phyloP scores from a whole-genome alignment of 2,888 invertebrate species.

The Chrysotoxum bicinctum region DNA sequence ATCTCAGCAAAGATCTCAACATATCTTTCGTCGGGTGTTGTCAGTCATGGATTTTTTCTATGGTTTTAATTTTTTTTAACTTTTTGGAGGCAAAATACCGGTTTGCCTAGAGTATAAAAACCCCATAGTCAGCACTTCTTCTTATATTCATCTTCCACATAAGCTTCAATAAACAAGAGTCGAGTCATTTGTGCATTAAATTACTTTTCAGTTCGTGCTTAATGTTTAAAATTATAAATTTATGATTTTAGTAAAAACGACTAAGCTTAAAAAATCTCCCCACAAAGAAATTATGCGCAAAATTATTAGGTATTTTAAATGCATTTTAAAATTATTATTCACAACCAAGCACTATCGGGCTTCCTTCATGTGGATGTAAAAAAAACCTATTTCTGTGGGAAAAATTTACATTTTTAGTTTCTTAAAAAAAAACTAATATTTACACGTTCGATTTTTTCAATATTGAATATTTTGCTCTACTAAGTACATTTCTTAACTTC shows the following conservation, averaged over 20 bases:
- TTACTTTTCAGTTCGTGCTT: too few relatives aligned
- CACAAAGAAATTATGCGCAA: background rate
- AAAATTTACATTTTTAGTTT: background rate
- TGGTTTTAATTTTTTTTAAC: too few relatives aligned
- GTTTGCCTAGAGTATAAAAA: too few relatives aligned
- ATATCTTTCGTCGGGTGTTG: too few relatives aligned
- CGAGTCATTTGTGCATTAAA: too few relatives aligned
- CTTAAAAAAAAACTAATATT: constrained; percentile 53
- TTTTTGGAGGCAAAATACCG: too few relatives aligned
- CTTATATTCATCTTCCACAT: too few relatives aligned
- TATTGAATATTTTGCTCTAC: background rate
- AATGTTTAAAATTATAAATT: background rate
- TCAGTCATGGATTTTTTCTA: too few relatives aligned
- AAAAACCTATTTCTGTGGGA: constrained; percentile 17
- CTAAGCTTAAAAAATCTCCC: background rate
- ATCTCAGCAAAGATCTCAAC: too few relatives aligned
- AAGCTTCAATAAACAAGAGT: too few relatives aligned
- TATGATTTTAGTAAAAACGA: background rate
- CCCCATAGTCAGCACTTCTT: too few relatives aligned
- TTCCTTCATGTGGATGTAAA: background rate
- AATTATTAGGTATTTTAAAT: background rate
- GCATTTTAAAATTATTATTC: constrained; percentile 51
- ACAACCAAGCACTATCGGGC: constrained; percentile 64
- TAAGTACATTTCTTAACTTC: background rate
- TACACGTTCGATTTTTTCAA: constrained; percentile 29